Percentiles rank a stretch among this genome's conserved stretches.
Evolutionary conservation across 2,113 vertebrate genomes (phyloP).

Genomic region (Odobenus rosmarus): DNA sequence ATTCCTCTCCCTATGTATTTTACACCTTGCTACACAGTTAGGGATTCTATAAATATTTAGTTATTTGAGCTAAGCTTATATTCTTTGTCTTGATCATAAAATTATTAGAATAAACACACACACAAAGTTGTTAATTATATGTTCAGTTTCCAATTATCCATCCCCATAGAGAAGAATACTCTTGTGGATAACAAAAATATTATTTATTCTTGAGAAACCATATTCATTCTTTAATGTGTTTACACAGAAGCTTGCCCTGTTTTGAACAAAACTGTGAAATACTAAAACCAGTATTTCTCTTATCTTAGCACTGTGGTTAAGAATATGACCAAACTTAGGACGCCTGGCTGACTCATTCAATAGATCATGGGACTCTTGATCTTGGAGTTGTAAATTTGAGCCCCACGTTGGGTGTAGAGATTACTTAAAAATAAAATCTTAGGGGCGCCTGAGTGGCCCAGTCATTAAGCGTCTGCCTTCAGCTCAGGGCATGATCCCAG

Average conservation of each 20-base stretch:
- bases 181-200: background rate
- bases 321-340: background rate
- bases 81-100: conserved; percentile 33
- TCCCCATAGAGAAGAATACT: background rate
- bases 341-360: background rate
- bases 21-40: background rate
- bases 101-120: background rate
- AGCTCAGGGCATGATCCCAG: too few species aligned
- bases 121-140: background rate
- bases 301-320: background rate
- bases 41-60: background rate
- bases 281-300: background rate
- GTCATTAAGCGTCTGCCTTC: too few species aligned
- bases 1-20: background rate
- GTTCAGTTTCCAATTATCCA: background rate
- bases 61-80: conserved; percentile 10
- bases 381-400: background rate
- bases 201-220: background rate
- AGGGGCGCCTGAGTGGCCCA: too few species aligned
- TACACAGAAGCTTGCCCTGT: conserved; percentile 4
- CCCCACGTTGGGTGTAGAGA: background rate
- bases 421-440: background rate
- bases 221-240: background rate
- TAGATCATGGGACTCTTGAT: background rate
- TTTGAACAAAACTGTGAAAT: conserved; percentile 2